Evolutionary conservation across 2,113 vertebrate species (phyloP), one percentile per base, ranked within the genome.

Genomic region (Archocentrus centrarchus): DNA sequence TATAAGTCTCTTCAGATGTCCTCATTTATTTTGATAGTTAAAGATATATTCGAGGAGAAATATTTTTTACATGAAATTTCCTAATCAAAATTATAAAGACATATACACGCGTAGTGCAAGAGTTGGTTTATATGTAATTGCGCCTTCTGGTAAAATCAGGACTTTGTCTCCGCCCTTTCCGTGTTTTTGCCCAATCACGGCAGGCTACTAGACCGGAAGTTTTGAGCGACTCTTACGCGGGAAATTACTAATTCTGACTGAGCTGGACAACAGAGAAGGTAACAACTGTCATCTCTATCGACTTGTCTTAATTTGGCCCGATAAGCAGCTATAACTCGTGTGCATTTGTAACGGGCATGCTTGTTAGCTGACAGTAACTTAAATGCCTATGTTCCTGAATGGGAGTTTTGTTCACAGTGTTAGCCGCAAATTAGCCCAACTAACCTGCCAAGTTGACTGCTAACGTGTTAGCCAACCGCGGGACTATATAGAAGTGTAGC

Each of bases 191-290:
- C 91, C 93, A 94, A 94, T 93, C 91, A 86, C 18, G 6, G 50
- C 8, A 17, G 44, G 13, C 2, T 4, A 3, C 13, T 47, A 1
- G 4, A 83, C 90, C 93, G 94, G 94, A 94, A 92, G 93, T 92
- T 92, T 88, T 86, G 86, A 83, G 83, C 17, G 73, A 81, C 68
- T 39, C 6, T 18, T 90, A 93, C 91, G 93, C 94, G 94, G 93
- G 94, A 95, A 93, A 68, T 35, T 30, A n/a, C 55, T 17, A 66
- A 44, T 35, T 35, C n/a, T 58, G 14, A 5, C 75, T 80, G 75
- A 30, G 50, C 60, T 30, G 75, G 60, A 80, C 59, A 47, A 39
- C 79, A 55, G 75, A 76, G 14, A 32, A 87, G 88, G 90, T 91
- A 90, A 88, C 18, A 0, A 27, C 11, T 5, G 4, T 1, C 0